Percentiles rank a stretch among this genome's conserved stretches.
phyloP scores from a whole-genome alignment of 2,888 invertebrate species.

The Zootermopsis nevadensis region DNA sequence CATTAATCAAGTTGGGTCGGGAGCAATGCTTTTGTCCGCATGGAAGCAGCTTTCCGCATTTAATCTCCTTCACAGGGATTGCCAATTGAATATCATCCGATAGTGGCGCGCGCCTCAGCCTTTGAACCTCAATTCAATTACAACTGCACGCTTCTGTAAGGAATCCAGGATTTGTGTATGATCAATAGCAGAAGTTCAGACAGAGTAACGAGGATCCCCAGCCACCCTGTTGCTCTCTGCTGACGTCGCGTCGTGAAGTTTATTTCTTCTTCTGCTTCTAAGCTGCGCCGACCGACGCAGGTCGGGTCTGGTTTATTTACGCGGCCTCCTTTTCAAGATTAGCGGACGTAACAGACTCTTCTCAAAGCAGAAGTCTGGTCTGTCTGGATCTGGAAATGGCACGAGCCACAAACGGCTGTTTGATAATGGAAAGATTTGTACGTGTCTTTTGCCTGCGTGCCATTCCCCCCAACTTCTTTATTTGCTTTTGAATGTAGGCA shows the following conservation, averaged over 20 bases:
- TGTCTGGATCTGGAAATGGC: slow-evolving; percentile 8
- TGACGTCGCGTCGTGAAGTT: not conserved
- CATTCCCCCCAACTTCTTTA: not conserved
- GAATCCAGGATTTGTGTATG: too few relatives aligned
- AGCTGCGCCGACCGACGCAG: not conserved
- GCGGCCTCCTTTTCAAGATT: slow-evolving; percentile 26
- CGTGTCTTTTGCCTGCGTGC: not conserved
- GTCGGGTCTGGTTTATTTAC: slow-evolving; percentile 35
- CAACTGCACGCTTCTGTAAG: too few relatives aligned
- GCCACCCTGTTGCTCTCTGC: not conserved
- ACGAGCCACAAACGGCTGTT: not conserved
- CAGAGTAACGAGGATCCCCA: too few relatives aligned
- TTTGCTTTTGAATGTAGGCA: not conserved
- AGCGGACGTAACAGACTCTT: slow-evolving; percentile 16
- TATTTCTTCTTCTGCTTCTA: not conserved
- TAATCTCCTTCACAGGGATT: too few relatives aligned
- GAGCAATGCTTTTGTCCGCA: too few relatives aligned
- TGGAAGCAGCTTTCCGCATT: too few relatives aligned
- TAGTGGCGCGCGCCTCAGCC: too few relatives aligned
- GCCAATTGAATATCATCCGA: too few relatives aligned
- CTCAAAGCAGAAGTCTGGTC: not conserved
- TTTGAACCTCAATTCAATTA: too few relatives aligned
- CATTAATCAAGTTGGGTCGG: too few relatives aligned
- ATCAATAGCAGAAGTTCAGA: too few relatives aligned
- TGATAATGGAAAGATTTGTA: slow-evolving; percentile 17